Evolutionary conservation across 2,888 invertebrate genomes (phyloP), one percentile per base, ranked within the genome.

Genomic region (Tiliacea citrago): DNA sequence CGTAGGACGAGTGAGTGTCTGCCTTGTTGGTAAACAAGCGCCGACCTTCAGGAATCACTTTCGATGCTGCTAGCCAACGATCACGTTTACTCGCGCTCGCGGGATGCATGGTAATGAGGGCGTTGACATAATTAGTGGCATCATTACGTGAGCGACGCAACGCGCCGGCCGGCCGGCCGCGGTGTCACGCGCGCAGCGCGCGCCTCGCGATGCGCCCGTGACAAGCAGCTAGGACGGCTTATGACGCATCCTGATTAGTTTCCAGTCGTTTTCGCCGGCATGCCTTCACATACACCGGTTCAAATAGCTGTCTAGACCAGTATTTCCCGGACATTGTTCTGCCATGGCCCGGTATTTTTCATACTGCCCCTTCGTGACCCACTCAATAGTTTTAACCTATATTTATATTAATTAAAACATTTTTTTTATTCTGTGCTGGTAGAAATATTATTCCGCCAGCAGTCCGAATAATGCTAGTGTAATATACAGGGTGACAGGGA

Each of bases 11-110:
- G 29, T 55, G 35, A 55, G 55, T 39, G 12, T 49, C 47, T 45
- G 51, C 42, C 68, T 71, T 82, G 87, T 86, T 85, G 76, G 82
- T 82, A 86, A 88, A 88, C 88, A 88, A 68, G n/a, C 21, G 60
- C 77, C 82, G 88, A 78, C 86, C 86, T 86, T 86, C 88, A 75
- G 88, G 86, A 79, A 86, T 84, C 88, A 91, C 91, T 91, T 91
- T 91, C 91, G 83, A 86, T 87, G 75, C 73, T 74, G 83, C 68
- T 82, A 69, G 71, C 57, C 82, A 67, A 61, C 75, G 77, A 81
- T 62, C 85, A 88, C 89, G 88, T 86, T 87, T 86, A 79, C 87
- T 29, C 29, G 73, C 68, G 55, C 71, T 57, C 65, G 81, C 80
- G 81, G 77, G 80, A 39, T 62, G 88, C 81, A 89, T 88, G 84